Evolutionary conservation across 2,888 invertebrate species (phyloP).

Genomic region (Cheilosia scutellata): DNA sequence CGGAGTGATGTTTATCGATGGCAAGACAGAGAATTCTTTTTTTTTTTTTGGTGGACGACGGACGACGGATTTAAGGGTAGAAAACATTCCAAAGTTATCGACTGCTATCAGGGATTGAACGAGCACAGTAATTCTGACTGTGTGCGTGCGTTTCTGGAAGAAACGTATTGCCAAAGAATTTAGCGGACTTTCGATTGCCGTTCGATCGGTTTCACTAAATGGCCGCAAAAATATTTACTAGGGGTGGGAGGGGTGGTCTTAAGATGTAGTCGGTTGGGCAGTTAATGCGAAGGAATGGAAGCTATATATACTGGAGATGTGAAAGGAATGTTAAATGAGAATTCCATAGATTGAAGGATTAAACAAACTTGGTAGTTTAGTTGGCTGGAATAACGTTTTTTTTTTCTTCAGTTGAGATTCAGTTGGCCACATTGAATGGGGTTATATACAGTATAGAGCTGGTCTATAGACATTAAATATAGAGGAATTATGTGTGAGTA

Average conservation of each 20-base stretch:
- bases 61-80: conserved; percentile 35
- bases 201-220: conserved; percentile 57
- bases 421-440: neutral
- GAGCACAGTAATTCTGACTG: conserved; percentile 24
- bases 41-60: conserved; percentile 28
- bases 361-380: neutral
- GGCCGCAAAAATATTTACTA: conserved; percentile 67
- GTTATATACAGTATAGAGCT: neutral
- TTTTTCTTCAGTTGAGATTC: neutral
- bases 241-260: neutral
- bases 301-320: conserved; percentile 6
- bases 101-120: conserved; percentile 3
- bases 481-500: too few relatives aligned
- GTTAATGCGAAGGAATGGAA: conserved; percentile 23
- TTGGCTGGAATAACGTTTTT: neutral
- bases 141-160: conserved; percentile 21
- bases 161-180: conserved; percentile 33
- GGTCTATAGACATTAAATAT: too few relatives aligned
- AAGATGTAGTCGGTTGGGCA: neutral
- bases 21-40: neutral
- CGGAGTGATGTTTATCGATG: conserved; percentile 15
- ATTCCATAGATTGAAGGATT: neutral
- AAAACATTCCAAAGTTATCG: conserved; percentile 39
- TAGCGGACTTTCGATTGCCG: conserved; percentile 28
- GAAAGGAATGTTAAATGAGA: conserved; percentile 47